Evolutionary conservation across 2,113 vertebrate species (phyloP).

Genomic region (Phalacrocorax brasilianus): DNA sequence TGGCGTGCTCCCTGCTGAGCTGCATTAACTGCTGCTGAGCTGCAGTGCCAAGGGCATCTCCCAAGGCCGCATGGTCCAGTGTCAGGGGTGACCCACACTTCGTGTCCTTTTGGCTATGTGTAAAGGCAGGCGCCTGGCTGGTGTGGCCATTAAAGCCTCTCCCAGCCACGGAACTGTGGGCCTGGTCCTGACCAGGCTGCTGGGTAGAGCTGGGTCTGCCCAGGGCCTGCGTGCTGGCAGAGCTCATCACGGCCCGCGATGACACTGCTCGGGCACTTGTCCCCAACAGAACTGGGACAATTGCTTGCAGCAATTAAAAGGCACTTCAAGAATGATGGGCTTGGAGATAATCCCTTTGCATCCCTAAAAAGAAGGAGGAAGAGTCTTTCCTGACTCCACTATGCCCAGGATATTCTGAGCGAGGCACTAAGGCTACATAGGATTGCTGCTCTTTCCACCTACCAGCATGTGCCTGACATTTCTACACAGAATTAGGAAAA

Average conservation of each 20-base stretch:
- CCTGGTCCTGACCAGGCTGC: not conserved
- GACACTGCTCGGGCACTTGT: not conserved
- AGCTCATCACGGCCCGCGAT: not conserved
- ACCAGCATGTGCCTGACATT: not conserved
- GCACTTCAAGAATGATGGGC: not conserved
- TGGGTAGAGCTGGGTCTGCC: not conserved
- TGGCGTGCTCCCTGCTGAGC: no score
- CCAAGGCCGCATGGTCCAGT: not conserved
- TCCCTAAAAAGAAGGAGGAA: not conserved
- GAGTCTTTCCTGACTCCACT: not conserved
- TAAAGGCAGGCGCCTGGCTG: not conserved
- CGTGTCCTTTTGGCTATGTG: not conserved
- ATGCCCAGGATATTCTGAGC: not conserved
- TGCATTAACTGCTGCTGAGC: not conserved
- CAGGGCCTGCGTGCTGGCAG: not conserved
- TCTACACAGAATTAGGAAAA: not conserved
- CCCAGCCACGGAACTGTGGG: not conserved
- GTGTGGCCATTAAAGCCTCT: not conserved
- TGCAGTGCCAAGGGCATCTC: not conserved
- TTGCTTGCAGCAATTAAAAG: not conserved
- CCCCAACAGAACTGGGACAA: not conserved
- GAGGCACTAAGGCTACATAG: not conserved
- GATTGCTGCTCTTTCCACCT: not conserved
- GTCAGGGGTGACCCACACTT: not conserved
- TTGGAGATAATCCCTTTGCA: not conserved